Evolutionary conservation across 2,888 invertebrate genomes (phyloP).

Genomic region (Biston stratarius): DNA sequence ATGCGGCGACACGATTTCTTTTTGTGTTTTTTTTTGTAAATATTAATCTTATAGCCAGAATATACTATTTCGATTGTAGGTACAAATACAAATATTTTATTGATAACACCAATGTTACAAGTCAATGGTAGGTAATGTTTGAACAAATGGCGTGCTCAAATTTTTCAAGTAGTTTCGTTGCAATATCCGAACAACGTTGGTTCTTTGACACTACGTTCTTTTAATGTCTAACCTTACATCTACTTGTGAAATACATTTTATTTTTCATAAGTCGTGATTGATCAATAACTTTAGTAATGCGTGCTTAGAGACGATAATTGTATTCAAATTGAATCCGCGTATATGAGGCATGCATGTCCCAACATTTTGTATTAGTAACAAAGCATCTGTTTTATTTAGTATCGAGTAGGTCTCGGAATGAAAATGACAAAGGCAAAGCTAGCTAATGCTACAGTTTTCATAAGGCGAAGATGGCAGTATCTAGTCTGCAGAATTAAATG

Average conservation of each 20-base stretch:
- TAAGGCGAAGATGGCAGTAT: too few species aligned
- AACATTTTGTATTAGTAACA: background rate
- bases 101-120: too few species aligned
- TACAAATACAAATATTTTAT: too few species aligned
- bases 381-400: background rate
- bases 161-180: too few species aligned
- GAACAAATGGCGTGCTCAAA: background rate
- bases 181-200: too few species aligned
- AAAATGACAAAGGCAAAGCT: background rate
- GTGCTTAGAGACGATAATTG: constrained; percentile 25
- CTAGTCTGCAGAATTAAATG: too few species aligned
- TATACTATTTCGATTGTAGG: too few species aligned
- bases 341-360: background rate
- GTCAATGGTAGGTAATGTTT: background rate
- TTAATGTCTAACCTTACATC: background rate
- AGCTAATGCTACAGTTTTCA: too few species aligned
- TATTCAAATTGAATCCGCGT: constrained; percentile 20
- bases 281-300: constrained; percentile 19
- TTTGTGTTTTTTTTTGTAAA: too few species aligned
- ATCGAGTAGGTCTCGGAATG: background rate
- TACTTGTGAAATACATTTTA: constrained; percentile 6
- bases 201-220: too few species aligned
- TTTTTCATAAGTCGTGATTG: constrained; percentile 16
- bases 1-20: too few species aligned
- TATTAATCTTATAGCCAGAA: too few species aligned